Base-by-base conservation (phyloP, 2,113 vertebrate species). In the Anolis carolinensis region DNA sequence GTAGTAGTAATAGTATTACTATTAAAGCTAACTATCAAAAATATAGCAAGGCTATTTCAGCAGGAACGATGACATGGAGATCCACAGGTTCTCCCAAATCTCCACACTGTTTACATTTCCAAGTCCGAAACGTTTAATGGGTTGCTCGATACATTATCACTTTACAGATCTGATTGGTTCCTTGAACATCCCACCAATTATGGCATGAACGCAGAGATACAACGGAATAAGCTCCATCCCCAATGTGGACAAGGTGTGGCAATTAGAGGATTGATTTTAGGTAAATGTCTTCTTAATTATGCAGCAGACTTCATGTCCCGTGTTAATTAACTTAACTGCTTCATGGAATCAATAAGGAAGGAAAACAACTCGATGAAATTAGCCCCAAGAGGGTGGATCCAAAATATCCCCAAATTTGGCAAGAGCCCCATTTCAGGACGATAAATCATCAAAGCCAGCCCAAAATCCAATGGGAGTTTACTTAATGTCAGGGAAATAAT, bases 241-340 rank as follows among this genome's bases (percentile, higher is more conserved):
- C 86, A 91, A 92, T 93, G 92, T 92, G 94, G 0, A 71, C 92
- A 96, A 97, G 96, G 96, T 97, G 96, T 97, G 96, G 96, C 96
- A 96, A 97, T 97, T 97, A 97, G 96, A 91, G 95, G 96, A 97
- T 97, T 97, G 97, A 97, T 97, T 96, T 96, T 96, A 96, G 95
- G 95, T 96, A 96, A 96, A 97, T 97, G 96, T 94, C 96, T 96
- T 93, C 95, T 97, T 97, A 97, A 97, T 96, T 97, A 96, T 97
- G 96, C 96, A 97, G 92, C 92, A 97, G 95, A 94, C 94, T 96
- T 96, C 95, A 96, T 93, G 95, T 94, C 94, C 95, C 36, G 79
- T 94, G 94, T 97, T 97, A 97, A 97, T 97, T 97, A 97, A 97
- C 93, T 95, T 91, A 59, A 94, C 95, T 96, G 94, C 91, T 96